phyloP scores from a whole-genome alignment of 2,797 vertebrate species.

The Scolopax rusticola region DNA sequence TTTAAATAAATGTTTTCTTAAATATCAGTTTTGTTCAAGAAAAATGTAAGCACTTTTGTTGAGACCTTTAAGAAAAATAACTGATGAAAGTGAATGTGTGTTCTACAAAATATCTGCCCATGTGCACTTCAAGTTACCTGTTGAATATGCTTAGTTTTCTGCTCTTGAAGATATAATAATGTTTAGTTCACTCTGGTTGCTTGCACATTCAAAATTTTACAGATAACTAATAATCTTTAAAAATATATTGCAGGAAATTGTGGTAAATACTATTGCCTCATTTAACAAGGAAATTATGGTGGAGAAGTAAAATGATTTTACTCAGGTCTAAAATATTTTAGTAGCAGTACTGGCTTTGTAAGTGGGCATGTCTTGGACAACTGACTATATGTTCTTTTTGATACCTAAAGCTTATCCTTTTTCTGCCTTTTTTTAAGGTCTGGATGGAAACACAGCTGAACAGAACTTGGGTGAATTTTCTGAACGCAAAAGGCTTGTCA shows the following conservation, averaged over 20 bases:
- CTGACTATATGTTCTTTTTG: background rate
- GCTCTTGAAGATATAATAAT: background rate
- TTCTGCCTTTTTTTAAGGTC: background rate
- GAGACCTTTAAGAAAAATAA: background rate
- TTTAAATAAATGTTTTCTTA: background rate
- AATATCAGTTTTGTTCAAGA: background rate
- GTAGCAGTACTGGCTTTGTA: background rate
- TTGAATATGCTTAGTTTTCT: background rate
- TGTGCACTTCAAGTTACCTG: background rate
- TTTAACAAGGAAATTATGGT: background rate
- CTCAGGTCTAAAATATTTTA: background rate
- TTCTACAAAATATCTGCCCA: background rate
- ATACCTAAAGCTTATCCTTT: background rate
- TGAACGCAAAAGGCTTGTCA: background rate
- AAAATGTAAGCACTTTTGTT: background rate
- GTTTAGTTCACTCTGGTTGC: background rate
- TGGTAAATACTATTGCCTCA: background rate
- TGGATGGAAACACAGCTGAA: background rate
- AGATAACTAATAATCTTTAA: background rate
- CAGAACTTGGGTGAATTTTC: background rate
- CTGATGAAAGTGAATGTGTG: background rate
- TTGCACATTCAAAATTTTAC: background rate
- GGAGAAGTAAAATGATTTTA: background rate
- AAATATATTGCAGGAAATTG: background rate
- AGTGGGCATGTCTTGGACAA: background rate